Evolutionary conservation across 2,797 vertebrate species (phyloP).

Genomic region (Callimico goeldii): DNA sequence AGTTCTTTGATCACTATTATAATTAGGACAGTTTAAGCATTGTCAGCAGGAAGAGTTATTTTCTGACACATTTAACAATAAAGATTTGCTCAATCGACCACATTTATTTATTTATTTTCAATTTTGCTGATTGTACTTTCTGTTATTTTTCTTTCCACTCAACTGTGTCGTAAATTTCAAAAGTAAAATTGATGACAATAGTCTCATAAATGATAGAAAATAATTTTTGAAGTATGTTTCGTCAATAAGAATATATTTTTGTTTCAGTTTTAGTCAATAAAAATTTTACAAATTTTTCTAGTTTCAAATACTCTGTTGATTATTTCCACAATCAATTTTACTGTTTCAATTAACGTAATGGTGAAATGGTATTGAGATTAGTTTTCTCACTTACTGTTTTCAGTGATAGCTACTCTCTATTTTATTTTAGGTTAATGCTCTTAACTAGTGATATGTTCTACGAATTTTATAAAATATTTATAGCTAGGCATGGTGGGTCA

Average conservation of each 20-base stretch:
- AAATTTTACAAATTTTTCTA: not conserved
- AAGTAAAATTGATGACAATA: not conserved
- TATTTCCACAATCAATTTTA: not conserved
- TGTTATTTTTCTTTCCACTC: not conserved
- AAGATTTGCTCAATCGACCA: not conserved
- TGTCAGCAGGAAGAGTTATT: not conserved
- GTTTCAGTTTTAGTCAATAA: not conserved
- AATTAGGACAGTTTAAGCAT: not conserved
- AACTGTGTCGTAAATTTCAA: not conserved
- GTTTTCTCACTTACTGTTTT: not conserved
- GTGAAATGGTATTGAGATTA: not conserved
- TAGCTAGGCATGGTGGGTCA: too few relatives aligned
- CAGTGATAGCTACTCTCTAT: not conserved
- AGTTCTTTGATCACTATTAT: not conserved
- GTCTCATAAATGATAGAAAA: not conserved
- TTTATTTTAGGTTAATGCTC: not conserved
- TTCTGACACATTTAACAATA: not conserved
- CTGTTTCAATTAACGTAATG: not conserved
- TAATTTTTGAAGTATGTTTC: not conserved
- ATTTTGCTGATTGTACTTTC: not conserved
- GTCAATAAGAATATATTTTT: not conserved
- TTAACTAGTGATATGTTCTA: not conserved
- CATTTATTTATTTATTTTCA: not conserved
- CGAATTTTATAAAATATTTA: not conserved
- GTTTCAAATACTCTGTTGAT: not conserved